phyloP scores from a whole-genome alignment of 1,140 invertebrate genomes.

The Scaptomyza graminum region DNA sequence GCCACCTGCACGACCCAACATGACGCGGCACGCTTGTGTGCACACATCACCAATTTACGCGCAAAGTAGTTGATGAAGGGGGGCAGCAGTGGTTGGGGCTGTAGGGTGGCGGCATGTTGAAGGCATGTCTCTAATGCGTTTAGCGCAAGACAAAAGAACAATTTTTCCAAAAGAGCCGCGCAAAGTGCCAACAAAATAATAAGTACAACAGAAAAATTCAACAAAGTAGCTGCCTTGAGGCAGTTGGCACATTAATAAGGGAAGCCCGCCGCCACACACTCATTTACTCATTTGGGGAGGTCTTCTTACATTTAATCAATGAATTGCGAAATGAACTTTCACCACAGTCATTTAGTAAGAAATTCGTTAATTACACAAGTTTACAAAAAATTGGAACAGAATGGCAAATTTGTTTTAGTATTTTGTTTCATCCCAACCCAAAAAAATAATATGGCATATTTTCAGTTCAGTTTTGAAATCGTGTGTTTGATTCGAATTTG shows the following conservation, averaged over 20 bases:
- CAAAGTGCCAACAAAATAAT: conserved; percentile 21
- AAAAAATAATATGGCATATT: too few relatives aligned
- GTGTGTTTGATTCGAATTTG: too few relatives aligned
- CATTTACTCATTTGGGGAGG: neutral
- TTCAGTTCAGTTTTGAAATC: too few relatives aligned
- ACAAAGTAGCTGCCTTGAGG: conserved; percentile 10
- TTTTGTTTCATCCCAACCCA: too few relatives aligned
- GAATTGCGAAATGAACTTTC: neutral
- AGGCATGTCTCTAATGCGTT: conserved; percentile 57
- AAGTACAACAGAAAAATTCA: too few relatives aligned
- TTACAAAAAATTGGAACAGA: too few relatives aligned
- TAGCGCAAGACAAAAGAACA: conserved; percentile 56
- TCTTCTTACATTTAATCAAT: conserved; percentile 18
- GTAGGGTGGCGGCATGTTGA: too few relatives aligned
- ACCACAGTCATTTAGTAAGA: too few relatives aligned
- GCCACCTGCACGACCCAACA: conserved; percentile 19
- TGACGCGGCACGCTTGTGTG: conserved; percentile 58
- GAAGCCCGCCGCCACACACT: conserved; percentile 1
- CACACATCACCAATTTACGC: conserved; percentile 52
- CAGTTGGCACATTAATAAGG: conserved; percentile 31
- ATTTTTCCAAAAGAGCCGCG: conserved; percentile 50
- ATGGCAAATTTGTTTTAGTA: too few relatives aligned
- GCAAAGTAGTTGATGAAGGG: neutral
- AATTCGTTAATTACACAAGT: too few relatives aligned
- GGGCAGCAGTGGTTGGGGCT: too few relatives aligned